phyloP scores from a whole-genome alignment of 2,113 vertebrate species.

The Perccottus glenii region DNA sequence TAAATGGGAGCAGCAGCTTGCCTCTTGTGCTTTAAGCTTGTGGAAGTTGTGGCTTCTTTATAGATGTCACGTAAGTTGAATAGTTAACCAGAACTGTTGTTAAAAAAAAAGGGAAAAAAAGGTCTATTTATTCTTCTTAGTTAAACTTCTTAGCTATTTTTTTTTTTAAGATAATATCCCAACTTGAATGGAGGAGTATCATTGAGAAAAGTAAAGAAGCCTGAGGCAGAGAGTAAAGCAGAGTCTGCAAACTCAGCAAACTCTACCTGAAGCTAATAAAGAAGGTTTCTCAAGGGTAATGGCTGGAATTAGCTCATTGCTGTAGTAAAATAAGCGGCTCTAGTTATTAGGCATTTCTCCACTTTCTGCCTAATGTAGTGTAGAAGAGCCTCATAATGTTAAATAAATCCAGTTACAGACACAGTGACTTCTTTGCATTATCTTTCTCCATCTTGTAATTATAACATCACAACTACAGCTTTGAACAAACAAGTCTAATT shows the following conservation, averaged over 20 bases:
- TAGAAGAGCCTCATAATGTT: slow-evolving; percentile 55
- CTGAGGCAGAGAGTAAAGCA: slow-evolving; percentile 19
- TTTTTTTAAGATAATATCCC: too few species aligned
- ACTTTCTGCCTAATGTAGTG: slow-evolving; percentile 63
- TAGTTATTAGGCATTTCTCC: slow-evolving; percentile 46
- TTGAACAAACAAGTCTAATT: neutral
- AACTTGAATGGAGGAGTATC: too few species aligned
- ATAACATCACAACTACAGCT: neutral
- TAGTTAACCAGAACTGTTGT: too few species aligned
- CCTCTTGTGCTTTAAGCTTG: too few species aligned
- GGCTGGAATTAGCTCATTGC: slow-evolving; percentile 60
- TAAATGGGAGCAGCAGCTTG: too few species aligned
- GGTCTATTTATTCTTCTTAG: too few species aligned
- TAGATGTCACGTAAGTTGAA: too few species aligned
- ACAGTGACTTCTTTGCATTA: slow-evolving; percentile 4
- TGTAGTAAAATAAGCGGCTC: slow-evolving; percentile 38
- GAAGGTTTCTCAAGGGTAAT: slow-evolving; percentile 58
- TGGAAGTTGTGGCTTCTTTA: too few species aligned
- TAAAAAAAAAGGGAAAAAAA: too few species aligned
- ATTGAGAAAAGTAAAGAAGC: neutral
- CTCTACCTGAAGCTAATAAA: slow-evolving; percentile 36
- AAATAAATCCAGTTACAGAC: slow-evolving; percentile 36
- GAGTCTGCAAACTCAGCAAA: slow-evolving; percentile 42
- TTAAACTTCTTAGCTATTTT: too few species aligned
- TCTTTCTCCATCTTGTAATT: neutral